A percentile compares a stretch with the other conserved stretches of the same genome.
Conservation (phyloP, 2,888 invertebrate genomes). For the Zaprionus obscuricornis region DNA sequence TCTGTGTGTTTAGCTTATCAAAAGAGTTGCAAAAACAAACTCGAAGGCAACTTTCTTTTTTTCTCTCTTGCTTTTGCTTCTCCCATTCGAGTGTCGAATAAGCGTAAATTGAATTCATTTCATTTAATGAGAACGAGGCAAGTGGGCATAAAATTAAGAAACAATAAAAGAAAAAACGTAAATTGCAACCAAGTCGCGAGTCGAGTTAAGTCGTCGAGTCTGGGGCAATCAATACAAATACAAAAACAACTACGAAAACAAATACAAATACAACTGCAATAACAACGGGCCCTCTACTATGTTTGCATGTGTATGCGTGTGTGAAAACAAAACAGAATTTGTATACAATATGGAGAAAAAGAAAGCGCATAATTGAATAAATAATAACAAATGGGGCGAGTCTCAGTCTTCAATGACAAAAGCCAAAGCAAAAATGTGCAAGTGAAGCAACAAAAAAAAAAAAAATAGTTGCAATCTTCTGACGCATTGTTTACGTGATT, state of each 20-base stretch:
- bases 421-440: conserved; percentile 49
- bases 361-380: conserved; percentile 76
- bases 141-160: conserved; percentile 30
- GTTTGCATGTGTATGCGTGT: conserved; percentile 26
- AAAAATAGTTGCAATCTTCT: conserved; percentile 33
- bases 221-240: conserved; percentile 65
- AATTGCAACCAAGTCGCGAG: too few relatives aligned
- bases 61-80: conserved; percentile 28
- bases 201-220: too few relatives aligned
- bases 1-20: conserved; percentile 53
- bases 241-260: conserved; percentile 28
- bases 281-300: conserved; percentile 28
- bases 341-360: conserved; percentile 62
- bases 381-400: conserved; percentile 67
- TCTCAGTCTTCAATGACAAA: conserved; percentile 66
- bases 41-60: conserved; percentile 64
- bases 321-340: conserved; percentile 68
- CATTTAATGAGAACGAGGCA: conserved; percentile 38
- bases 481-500: conserved; percentile 67
- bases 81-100: too few relatives aligned
- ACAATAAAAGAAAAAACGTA: conserved; percentile 25
- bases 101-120: conserved; percentile 37
- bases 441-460: conserved; percentile 29
- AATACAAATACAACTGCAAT: conserved; percentile 39
- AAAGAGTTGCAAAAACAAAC: conserved; percentile 71